phyloP scores from a whole-genome alignment of 2,113 vertebrate species.

The Telmatochromis bifrenatus region DNA sequence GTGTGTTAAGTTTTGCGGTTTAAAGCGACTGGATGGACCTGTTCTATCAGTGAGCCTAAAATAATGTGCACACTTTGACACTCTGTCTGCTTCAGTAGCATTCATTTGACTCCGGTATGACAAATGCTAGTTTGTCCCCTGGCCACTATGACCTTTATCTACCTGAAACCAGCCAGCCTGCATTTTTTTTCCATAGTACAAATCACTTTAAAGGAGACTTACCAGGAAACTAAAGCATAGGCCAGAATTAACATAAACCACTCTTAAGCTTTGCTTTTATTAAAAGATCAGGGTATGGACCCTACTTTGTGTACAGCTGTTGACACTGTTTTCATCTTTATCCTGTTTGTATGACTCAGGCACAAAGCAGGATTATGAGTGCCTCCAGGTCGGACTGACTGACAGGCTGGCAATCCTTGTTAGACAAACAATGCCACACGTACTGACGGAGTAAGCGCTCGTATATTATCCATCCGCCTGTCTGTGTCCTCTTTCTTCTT shows the following conservation, averaged over 20 bases:
- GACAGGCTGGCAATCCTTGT: background rate
- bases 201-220: background rate
- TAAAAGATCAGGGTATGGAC: background rate
- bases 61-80: slow-evolving; percentile 1
- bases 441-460: background rate
- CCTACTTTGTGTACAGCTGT: background rate
- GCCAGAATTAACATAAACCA: background rate
- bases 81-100: background rate
- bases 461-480: background rate
- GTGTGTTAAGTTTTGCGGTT: background rate
- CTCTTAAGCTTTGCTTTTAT: background rate
- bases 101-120: background rate
- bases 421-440: slow-evolving; percentile 36
- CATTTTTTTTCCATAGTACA: background rate
- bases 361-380: background rate
- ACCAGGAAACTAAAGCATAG: background rate
- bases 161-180: background rate
- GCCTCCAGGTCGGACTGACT: background rate
- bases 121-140: background rate
- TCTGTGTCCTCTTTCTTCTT: background rate
- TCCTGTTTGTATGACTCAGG: background rate
- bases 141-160: background rate
- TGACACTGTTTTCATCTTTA: background rate
- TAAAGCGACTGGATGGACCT: slow-evolving; percentile 41
- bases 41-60: slow-evolving; percentile 46